A percentile compares a stretch with the other conserved stretches of the same genome.
phyloP scores from a whole-genome alignment of 2,888 invertebrate species.

The Chironomus tentans region DNA sequence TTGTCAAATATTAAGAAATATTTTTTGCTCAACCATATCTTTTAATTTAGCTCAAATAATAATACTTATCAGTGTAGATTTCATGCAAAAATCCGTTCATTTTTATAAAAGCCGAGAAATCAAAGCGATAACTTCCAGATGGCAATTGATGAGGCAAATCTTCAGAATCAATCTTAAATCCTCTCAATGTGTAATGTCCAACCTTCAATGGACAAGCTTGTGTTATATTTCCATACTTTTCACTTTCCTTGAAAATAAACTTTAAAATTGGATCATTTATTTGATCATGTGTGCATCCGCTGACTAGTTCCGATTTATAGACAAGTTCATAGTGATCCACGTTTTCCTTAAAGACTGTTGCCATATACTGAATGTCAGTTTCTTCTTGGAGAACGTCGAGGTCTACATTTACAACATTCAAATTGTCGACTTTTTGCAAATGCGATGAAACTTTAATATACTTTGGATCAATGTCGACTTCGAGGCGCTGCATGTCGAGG shows the following conservation, averaged over 20 bases:
- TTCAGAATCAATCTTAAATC: slow-evolving; percentile 2
- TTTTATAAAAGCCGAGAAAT: slow-evolving; percentile 4
- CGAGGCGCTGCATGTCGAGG: slow-evolving; percentile 1
- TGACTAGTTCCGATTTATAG: not conserved
- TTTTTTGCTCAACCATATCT: no score
- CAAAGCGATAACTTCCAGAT: slow-evolving; percentile 12
- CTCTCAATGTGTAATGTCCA: not conserved
- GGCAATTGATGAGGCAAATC: slow-evolving; percentile 11
- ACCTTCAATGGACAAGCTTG: slow-evolving; percentile 15
- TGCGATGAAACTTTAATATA: not conserved
- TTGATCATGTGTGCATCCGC: not conserved
- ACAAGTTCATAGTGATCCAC: slow-evolving; percentile 1
- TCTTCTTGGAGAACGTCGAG: not conserved
- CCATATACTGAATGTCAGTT: not conserved
- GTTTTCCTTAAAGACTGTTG: not conserved
- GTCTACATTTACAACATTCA: not conserved
- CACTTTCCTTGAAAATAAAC: slow-evolving; percentile 10
- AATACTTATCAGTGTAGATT: slow-evolving; percentile 21
- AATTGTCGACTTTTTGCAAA: not conserved
- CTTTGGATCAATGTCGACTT: slow-evolving; percentile 17
- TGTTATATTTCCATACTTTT: slow-evolving; percentile 17
- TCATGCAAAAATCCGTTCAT: not conserved
- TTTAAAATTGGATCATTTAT: slow-evolving; percentile 13
- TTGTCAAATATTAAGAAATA: no score
- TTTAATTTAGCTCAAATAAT: not conserved